Percentiles rank a stretch among this genome's conserved stretches.
Conservation (phyloP, 2,113 vertebrate genomes). For the Cochlearius cochlearius region DNA sequence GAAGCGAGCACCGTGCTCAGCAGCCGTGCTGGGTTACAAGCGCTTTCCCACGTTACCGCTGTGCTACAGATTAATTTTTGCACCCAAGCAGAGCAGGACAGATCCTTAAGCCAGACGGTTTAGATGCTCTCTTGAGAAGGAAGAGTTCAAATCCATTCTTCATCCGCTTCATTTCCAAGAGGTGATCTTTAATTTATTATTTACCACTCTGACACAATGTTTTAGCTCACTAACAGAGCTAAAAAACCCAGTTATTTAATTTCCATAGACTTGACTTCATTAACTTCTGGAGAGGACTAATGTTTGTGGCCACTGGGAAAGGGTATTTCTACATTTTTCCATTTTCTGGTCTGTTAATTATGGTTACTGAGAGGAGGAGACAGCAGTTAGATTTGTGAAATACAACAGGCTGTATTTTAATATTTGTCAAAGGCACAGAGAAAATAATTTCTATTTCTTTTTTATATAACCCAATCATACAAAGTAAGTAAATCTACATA, state of each 20-base stretch:
- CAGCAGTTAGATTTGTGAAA: neutral
- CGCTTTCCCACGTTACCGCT: neutral
- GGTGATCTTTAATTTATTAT: neutral
- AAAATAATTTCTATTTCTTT: neutral
- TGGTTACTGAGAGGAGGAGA: neutral
- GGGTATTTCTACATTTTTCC: conserved; percentile 35
- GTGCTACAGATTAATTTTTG: neutral
- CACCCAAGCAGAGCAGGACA: neutral
- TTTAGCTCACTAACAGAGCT: neutral
- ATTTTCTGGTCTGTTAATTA: conserved; percentile 45
- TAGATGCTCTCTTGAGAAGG: neutral
- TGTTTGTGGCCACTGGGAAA: neutral
- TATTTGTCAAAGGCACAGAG: neutral
- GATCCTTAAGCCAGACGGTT: neutral
- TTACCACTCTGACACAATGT: neutral
- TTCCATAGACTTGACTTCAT: neutral
- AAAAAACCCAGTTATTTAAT: neutral
- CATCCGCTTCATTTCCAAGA: neutral
- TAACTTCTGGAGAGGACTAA: neutral
- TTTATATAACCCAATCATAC: neutral
- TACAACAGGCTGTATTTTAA: neutral
- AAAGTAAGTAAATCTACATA: neutral
- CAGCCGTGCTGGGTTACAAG: neutral
- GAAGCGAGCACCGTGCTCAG: neutral
- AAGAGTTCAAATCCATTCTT: neutral